Evolutionary conservation across 2,888 invertebrate genomes (phyloP).

Genomic region (Argynnis bischoffii): DNA sequence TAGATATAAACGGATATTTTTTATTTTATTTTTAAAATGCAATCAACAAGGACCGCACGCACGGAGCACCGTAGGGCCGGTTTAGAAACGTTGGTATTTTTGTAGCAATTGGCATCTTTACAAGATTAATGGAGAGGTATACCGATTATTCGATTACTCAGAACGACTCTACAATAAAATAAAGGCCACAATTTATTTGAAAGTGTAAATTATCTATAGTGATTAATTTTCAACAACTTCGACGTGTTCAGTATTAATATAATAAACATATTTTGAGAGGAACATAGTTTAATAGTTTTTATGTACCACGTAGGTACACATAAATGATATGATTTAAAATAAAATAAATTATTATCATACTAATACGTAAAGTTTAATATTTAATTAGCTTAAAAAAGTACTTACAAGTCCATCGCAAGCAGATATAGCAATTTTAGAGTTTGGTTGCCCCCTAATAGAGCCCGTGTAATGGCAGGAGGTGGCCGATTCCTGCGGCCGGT

Average conservation of each 20-base stretch:
- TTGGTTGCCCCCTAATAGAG: slow-evolving; percentile 85
- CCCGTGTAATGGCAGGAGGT: slow-evolving; percentile 91
- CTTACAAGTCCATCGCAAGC: slow-evolving; percentile 93
- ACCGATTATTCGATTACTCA: slow-evolving; percentile 33
- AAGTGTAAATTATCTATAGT: slow-evolving; percentile 2
- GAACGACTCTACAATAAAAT: slow-evolving; percentile 20
- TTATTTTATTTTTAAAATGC: slow-evolving; percentile 31
- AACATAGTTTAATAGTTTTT: too few relatives aligned
- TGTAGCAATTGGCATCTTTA: slow-evolving; percentile 37
- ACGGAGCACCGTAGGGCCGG: slow-evolving; percentile 32
- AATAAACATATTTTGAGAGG: too few relatives aligned
- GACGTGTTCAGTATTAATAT: neutral
- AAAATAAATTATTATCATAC: too few relatives aligned
- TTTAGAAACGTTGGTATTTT: slow-evolving; percentile 37
- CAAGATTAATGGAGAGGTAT: slow-evolving; percentile 33
- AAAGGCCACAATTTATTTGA: slow-evolving; percentile 14
- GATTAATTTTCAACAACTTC: neutral
- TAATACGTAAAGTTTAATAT: neutral
- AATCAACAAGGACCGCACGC: slow-evolving; percentile 35
- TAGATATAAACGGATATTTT: slow-evolving; percentile 26
- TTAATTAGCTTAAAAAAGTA: neutral
- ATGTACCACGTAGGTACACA: neutral
- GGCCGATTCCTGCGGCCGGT: slow-evolving; percentile 72
- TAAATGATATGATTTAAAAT: neutral
- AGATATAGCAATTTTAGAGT: slow-evolving; percentile 89